Percentiles rank a stretch among this genome's conserved stretches.
These are phyloP conservation scores for Ambastaia sidthimunki DNA, from an alignment of 2,797 vertebrate species.

Conservation along the genomic window DNA sequence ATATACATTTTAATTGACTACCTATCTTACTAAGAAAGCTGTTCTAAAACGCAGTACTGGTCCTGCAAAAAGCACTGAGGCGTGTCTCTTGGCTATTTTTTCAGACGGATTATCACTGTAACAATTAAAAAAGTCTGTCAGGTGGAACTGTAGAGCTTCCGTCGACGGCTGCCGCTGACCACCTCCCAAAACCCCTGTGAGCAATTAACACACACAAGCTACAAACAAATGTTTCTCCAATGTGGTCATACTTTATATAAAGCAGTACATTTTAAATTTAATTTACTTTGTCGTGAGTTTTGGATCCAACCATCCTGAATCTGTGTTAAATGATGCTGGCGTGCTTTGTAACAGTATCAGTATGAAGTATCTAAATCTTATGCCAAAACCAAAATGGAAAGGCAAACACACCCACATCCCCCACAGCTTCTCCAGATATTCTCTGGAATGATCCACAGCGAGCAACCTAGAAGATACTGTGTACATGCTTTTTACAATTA, in stretches of 20 bases:
- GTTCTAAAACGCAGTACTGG: constrained; percentile 39
- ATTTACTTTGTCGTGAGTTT: not conserved
- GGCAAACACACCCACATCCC: not conserved
- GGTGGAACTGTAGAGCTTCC: constrained; percentile 72
- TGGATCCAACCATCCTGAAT: not conserved
- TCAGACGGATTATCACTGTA: constrained; percentile 65
- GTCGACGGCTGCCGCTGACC: constrained; percentile 63
- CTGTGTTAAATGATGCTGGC: not conserved
- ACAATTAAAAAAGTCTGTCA: constrained; percentile 75
- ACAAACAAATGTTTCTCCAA: not conserved
- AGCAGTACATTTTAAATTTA: not conserved
- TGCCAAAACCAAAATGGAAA: not conserved
- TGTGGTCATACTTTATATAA: not conserved
- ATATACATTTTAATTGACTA: not conserved
- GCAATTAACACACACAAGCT: constrained; percentile 43
- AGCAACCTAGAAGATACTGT: not conserved
- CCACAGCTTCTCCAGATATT: not conserved
- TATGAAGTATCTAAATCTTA: not conserved
- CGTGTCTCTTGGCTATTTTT: constrained; percentile 51
- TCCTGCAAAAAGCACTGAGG: constrained; percentile 55
- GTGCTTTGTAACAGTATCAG: not conserved
- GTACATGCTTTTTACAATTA: not conserved
- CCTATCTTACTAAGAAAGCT: not conserved
- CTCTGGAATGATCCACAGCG: not conserved
- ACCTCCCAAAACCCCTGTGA: constrained; percentile 69